phyloP scores from a whole-genome alignment of 2,113 vertebrate genomes.

The Cyanoliseus patagonus region DNA sequence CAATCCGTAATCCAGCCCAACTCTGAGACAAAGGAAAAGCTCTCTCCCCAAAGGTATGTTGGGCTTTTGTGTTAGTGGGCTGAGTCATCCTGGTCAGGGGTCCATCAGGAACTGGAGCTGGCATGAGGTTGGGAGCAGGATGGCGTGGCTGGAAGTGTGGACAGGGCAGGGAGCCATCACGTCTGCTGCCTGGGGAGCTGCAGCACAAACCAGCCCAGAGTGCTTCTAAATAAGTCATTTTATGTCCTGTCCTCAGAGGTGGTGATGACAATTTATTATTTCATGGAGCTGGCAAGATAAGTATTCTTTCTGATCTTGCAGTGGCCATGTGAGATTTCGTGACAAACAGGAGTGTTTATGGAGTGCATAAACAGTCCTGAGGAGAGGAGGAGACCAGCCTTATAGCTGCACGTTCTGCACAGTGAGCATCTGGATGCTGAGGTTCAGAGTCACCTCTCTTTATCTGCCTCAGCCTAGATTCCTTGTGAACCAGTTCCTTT shows the following conservation, averaged over 20 bases:
- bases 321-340: background rate
- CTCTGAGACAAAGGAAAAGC: background rate
- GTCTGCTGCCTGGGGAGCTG: background rate
- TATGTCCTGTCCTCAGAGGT: background rate
- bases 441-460: background rate
- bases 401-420: fast-evolving
- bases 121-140: background rate
- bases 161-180: background rate
- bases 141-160: fast-evolving
- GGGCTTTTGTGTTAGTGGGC: too few relatives aligned
- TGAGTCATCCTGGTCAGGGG: background rate
- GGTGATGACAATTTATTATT: background rate
- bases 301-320: background rate
- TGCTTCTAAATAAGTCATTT: background rate
- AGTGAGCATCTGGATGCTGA: background rate
- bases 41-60: fast-evolving
- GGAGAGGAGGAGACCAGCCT: background rate
- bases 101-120: background rate
- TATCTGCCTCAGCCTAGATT: background rate
- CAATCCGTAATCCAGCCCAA: fast-evolving
- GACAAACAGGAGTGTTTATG: background rate
- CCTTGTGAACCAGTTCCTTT: background rate
- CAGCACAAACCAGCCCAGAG: background rate
- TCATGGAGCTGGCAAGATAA: background rate
- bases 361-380: too few relatives aligned